phyloP scores from a whole-genome alignment of 2,888 invertebrate species.

The Nemurella pictetii region DNA sequence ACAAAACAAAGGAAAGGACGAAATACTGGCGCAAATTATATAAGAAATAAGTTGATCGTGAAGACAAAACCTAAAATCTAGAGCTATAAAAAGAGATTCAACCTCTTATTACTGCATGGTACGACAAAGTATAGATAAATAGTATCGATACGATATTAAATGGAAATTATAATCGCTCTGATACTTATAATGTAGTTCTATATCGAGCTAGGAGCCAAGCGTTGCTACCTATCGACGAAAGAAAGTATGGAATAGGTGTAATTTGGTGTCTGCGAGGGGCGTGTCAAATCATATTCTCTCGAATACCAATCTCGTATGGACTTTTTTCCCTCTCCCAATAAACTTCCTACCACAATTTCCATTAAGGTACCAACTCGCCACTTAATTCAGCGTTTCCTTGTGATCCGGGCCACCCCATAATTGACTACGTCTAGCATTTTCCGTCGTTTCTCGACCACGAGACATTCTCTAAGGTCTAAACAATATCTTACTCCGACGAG shows the following conservation, averaged over 20 bases:
- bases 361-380: slow-evolving; percentile 17
- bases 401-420: neutral
- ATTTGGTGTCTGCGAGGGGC: slow-evolving; percentile 34
- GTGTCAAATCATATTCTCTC: slow-evolving; percentile 10
- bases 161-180: slow-evolving; percentile 29
- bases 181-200: slow-evolving; percentile 23
- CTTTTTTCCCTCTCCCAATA: neutral
- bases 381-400: slow-evolving; percentile 10
- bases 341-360: slow-evolving; percentile 20
- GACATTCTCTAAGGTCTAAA: too few relatives aligned
- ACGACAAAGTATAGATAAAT: slow-evolving; percentile 32
- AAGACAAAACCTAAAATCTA: slow-evolving; percentile 27
- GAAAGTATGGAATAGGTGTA: slow-evolving; percentile 29
- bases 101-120: slow-evolving; percentile 22
- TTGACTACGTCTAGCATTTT: neutral
- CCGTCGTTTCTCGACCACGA: neutral
- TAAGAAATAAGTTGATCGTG: slow-evolving; percentile 12
- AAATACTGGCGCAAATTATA: slow-evolving; percentile 23
- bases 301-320: slow-evolving; percentile 29
- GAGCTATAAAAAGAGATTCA: slow-evolving; percentile 30
- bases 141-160: slow-evolving; percentile 31
- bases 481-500: neutral
- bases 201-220: neutral
- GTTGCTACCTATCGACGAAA: neutral
- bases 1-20: slow-evolving; percentile 20